Evolutionary conservation across 2,113 vertebrate species (phyloP).

Genomic region (Calyptomena viridis): DNA sequence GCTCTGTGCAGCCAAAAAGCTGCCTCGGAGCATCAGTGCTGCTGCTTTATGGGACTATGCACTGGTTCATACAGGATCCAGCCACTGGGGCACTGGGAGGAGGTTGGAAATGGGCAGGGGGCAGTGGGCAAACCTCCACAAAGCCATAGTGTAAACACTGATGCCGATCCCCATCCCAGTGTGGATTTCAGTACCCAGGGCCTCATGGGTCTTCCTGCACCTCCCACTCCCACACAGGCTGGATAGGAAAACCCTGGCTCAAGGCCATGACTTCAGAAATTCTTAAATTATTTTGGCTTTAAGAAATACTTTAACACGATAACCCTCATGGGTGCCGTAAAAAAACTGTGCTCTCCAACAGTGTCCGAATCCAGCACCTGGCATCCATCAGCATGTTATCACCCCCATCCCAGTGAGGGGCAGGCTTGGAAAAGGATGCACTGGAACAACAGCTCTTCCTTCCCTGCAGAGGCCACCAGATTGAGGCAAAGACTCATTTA

Average conservation of each 20-base stretch:
- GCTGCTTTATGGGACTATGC: neutral
- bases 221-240: neutral
- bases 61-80: neutral
- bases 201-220: neutral
- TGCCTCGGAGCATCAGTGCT: neutral
- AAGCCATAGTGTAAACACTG: fast-evolving
- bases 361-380: neutral
- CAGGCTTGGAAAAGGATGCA: neutral
- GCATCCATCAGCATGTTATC: neutral
- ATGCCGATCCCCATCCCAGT: fast-evolving
- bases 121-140: fast-evolving
- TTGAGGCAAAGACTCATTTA: neutral
- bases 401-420: neutral
- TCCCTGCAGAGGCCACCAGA: neutral
- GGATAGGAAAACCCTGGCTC: neutral
- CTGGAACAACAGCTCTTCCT: neutral
- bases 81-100: fast-evolving
- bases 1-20: neutral
- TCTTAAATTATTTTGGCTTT: neutral
- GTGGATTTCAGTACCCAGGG: neutral
- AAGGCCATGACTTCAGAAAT: neutral
- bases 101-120: neutral
- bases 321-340: neutral
- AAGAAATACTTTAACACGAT: neutral
- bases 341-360: fast-evolving